Conservation (phyloP, 1,140 invertebrate species). For the Thaumatotibia leucotreta region DNA sequence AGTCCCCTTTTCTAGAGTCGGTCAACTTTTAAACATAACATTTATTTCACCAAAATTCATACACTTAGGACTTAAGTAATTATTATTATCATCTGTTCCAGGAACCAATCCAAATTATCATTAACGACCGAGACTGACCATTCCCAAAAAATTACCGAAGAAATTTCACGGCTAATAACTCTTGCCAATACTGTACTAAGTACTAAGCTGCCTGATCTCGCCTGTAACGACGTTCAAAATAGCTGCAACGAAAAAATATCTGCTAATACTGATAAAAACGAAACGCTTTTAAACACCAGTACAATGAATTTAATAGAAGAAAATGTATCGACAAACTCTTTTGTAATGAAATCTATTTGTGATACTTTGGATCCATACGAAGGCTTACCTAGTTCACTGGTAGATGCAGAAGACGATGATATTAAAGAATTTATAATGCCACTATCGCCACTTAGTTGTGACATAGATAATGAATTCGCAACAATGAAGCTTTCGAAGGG, state of each 20-base stretch:
- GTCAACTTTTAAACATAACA: too few relatives aligned
- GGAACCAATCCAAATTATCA: slow-evolving; percentile 56
- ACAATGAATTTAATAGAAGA: slow-evolving; percentile 36
- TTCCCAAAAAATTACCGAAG: slow-evolving; percentile 55
- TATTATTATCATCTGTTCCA: slow-evolving; percentile 45
- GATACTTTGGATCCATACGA: slow-evolving; percentile 32
- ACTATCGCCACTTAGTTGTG: slow-evolving; percentile 37
- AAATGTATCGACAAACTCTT: slow-evolving; percentile 30
- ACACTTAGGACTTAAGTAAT: too few relatives aligned
- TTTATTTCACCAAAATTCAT: too few relatives aligned
- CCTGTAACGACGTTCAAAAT: slow-evolving; percentile 33
- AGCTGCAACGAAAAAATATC: slow-evolving; percentile 24
- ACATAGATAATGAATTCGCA: slow-evolving; percentile 58
- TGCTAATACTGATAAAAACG: slow-evolving; percentile 27
- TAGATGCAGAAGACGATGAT: slow-evolving; percentile 35
- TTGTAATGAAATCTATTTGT: slow-evolving; percentile 34
- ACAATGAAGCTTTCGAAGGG: slow-evolving; percentile 64
- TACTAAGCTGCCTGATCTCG: slow-evolving; percentile 63
- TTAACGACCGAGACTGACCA: slow-evolving; percentile 51
- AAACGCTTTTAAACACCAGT: slow-evolving; percentile 19
- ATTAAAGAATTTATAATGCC: slow-evolving; percentile 42
- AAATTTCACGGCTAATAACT: slow-evolving; percentile 63
- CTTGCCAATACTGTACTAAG: slow-evolving; percentile 69
- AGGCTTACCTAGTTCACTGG: slow-evolving; percentile 34
- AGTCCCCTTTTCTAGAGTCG: too few relatives aligned